phyloP scores from a whole-genome alignment of 2,888 invertebrate species.

The Saturnia japonica region DNA sequence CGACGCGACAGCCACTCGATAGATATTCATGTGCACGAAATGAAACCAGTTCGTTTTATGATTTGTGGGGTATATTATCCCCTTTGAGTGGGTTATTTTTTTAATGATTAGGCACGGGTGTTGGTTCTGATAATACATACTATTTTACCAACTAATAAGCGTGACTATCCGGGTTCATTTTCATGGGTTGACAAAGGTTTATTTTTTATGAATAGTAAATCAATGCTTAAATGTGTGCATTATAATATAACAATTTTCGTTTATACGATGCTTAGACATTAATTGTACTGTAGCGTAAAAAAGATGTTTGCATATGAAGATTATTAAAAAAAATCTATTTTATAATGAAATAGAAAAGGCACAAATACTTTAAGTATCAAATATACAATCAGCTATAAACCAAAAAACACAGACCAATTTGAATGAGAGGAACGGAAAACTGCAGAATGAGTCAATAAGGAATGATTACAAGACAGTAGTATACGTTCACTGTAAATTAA shows the following conservation, averaged over 20 bases:
- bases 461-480: too few species aligned
- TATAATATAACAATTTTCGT: not conserved
- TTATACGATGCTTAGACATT: not conserved
- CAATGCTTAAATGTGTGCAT: constrained; percentile 7
- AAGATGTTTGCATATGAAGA: not conserved
- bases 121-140: constrained; percentile 36
- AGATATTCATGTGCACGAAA: constrained; percentile 67
- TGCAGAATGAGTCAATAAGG: too few species aligned
- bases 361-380: too few species aligned
- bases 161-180: constrained; percentile 18
- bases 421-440: too few species aligned
- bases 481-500: too few species aligned
- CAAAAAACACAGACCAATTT: too few species aligned
- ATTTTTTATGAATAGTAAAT: constrained; percentile 7
- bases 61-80: constrained; percentile 56
- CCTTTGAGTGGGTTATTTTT: constrained; percentile 57
- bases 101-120: constrained; percentile 48
- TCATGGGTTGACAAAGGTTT: constrained; percentile 17
- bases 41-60: constrained; percentile 61
- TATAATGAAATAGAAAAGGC: too few species aligned
- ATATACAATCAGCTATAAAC: too few species aligned
- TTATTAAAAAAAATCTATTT: not conserved
- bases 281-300: not conserved
- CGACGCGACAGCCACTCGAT: constrained; percentile 67
- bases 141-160: constrained; percentile 23